Evolutionary conservation across 2,113 vertebrate species (phyloP), one percentile per base, ranked within the genome.

Genomic region (Shinisaurus crocodilurus): DNA sequence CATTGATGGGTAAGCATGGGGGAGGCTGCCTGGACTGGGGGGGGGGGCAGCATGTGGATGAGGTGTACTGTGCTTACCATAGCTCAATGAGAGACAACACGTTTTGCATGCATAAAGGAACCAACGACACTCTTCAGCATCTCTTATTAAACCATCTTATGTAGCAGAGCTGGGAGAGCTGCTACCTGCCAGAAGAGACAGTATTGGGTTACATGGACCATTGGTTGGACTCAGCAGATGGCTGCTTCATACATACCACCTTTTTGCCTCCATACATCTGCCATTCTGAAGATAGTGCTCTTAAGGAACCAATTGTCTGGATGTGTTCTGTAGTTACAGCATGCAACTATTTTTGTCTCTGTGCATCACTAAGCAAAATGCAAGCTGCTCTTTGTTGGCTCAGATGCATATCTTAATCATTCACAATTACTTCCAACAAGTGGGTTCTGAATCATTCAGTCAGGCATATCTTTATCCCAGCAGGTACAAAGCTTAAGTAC

Each of bases 271-370:
- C 90, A 92, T 15, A 40, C 74, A 80, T 94, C 60, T 93, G 90
- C 65, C 82, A 70, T 92, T 74, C 82, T 90, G 87, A 77, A 94
- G 93, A 93, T 80, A 91, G 76, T 50, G 77, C 29, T 91, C 80
- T 79, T 94, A 94, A 94, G 91, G 90, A 91, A 94, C 93, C 94
- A 96, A 94, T 88, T 84, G 74, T 82, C 23, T 0, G 0, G 91
- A 95, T 90, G 93, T 94, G 91, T 88, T 95, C 86, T 84, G 69
- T 67, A 85, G 83, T 91, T 93, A 67, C 91, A 92, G 90, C 76
- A 25, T 94, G 89, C 83, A 95, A 93, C 90, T 96, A 94, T 94
- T 94, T 96, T 88, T 93, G 83, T 87, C 81, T 90, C 87, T 92
- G 84, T 75, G 87, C 92, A 93, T 93, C 94, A 37, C 76, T 65